Evolutionary conservation across 2,113 vertebrate species (phyloP).

Genomic region (Muntiacus muntjak): DNA sequence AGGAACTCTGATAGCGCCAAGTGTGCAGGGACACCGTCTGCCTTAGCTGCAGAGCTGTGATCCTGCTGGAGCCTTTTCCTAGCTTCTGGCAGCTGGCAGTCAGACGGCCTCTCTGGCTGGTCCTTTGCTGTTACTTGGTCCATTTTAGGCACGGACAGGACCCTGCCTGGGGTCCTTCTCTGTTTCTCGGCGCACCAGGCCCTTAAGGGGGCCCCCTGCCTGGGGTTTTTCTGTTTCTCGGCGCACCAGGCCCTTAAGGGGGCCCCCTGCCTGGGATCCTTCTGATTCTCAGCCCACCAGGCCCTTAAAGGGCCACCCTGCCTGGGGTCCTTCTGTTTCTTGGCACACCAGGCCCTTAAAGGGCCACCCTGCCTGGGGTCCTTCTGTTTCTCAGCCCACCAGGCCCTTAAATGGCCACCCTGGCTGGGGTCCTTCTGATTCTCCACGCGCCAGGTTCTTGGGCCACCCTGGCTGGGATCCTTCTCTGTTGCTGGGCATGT

Average conservation of each 20-base stretch:
- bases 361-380: too few species aligned
- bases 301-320: too few species aligned
- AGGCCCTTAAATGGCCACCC: neutral
- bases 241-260: too few species aligned
- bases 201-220: too few species aligned
- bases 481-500: neutral
- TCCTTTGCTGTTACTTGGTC: neutral
- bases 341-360: fast-evolving
- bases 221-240: too few species aligned
- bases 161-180: neutral
- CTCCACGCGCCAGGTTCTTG: too few species aligned
- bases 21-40: neutral
- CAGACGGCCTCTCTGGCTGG: neutral
- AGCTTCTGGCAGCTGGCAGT: neutral
- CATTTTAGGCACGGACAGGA: neutral
- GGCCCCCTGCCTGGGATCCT: too few species aligned
- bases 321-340: too few species aligned
- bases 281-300: too few species aligned
- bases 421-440: neutral
- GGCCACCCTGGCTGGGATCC: too few species aligned
- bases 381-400: too few species aligned
- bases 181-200: too few species aligned
- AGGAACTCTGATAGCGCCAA: neutral
- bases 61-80: neutral
- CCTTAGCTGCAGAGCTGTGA: neutral